Percentiles rank a stretch among this genome's conserved stretches.
Conservation (phyloP, 2,888 invertebrate genomes). For the Lycocerus yunnanus region DNA sequence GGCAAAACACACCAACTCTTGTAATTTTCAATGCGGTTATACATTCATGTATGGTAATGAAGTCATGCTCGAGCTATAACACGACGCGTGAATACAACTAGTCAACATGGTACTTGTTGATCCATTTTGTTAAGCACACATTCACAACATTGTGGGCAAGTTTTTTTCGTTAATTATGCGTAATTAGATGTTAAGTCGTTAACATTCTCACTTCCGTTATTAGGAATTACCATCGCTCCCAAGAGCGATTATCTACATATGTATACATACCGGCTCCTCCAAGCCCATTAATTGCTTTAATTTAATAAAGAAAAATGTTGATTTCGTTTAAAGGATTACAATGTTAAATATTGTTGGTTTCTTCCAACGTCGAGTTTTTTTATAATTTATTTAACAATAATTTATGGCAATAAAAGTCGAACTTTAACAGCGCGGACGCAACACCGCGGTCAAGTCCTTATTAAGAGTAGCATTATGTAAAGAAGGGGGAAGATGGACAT, state of each 20-base stretch:
- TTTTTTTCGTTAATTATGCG: not conserved
- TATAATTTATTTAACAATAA: constrained; percentile 31
- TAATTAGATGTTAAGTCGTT: not conserved
- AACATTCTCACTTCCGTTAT: not conserved
- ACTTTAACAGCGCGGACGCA: constrained; percentile 24
- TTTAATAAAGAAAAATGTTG: constrained; percentile 21
- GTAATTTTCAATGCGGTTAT: constrained; percentile 40
- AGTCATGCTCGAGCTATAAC: constrained; percentile 42
- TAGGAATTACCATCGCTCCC: not conserved
- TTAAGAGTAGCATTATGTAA: constrained; percentile 24
- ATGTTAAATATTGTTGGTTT: constrained; percentile 13
- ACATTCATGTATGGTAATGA: constrained; percentile 45
- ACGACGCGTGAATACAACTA: constrained; percentile 41
- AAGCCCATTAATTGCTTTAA: not conserved
- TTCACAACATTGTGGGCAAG: not conserved
- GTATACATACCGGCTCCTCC: no score
- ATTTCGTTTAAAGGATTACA: constrained; percentile 24
- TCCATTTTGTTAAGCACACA: constrained; percentile 6
- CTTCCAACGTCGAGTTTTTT: constrained; percentile 10
- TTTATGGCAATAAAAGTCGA: constrained; percentile 29
- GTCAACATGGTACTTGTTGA: constrained; percentile 31
- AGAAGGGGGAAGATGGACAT: constrained; percentile 17
- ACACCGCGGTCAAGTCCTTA: constrained; percentile 15
- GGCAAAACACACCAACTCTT: constrained; percentile 31
- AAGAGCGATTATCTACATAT: no score